A percentile compares a stretch with the other conserved stretches of the same genome.
These are phyloP conservation scores for Yponomeuta malinellus DNA, from an alignment of 2,888 invertebrate species.

Conservation along the genomic window DNA sequence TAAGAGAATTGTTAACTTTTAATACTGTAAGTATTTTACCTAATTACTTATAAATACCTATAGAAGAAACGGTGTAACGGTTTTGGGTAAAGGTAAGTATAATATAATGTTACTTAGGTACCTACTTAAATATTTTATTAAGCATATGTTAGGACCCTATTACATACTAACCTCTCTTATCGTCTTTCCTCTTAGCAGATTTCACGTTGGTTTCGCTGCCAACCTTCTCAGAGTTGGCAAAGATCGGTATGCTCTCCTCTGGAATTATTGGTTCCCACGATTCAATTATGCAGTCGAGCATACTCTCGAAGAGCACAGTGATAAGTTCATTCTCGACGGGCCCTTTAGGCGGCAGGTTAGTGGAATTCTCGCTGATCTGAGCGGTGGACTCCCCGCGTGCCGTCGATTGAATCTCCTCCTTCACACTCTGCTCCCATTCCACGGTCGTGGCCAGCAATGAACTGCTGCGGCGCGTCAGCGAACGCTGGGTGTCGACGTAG, in stretches of 20 bases:
- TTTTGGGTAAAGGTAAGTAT: no score
- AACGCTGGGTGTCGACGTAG: constrained; percentile 54
- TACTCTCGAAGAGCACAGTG: constrained; percentile 54
- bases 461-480: constrained; percentile 56
- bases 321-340: constrained; percentile 52
- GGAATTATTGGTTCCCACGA: constrained; percentile 49
- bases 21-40: no score
- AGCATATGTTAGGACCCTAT: background rate
- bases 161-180: background rate
- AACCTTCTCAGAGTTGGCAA: background rate
- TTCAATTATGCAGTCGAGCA: constrained; percentile 52
- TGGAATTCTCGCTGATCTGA: constrained; percentile 25
- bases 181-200: background rate
- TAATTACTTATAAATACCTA: no score
- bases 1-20: no score
- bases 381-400: constrained; percentile 30
- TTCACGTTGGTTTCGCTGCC: background rate
- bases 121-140: no score
- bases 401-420: constrained; percentile 11
- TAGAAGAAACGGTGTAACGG: no score
- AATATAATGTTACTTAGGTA: no score
- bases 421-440: background rate
- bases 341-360: constrained; percentile 27
- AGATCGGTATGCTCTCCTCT: background rate
- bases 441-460: constrained; percentile 39